phyloP scores from a whole-genome alignment of 2,888 invertebrate species.

The Resseliella maxima region DNA sequence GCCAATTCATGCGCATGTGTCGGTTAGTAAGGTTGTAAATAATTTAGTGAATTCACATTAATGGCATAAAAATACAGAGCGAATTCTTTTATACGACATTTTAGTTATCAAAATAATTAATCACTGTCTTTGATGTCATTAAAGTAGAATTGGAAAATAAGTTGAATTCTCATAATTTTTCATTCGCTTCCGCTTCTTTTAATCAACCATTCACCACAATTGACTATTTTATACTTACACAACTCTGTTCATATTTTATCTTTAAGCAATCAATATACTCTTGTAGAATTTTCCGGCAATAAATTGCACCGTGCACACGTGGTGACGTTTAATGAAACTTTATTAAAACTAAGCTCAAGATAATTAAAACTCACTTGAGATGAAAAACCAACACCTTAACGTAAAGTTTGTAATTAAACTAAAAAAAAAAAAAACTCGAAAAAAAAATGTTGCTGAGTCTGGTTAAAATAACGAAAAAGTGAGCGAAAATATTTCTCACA shows the following conservation, averaged over 20 bases:
- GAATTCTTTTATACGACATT: not conserved
- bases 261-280: conserved; percentile 16
- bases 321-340: conserved; percentile 20
- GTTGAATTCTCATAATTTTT: not conserved
- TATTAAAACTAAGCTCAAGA: conserved; percentile 29
- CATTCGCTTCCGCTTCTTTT: not conserved
- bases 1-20: not conserved
- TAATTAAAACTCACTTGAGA: not conserved
- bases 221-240: too few species aligned
- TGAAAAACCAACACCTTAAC: conserved; percentile 15
- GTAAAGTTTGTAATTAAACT: not conserved
- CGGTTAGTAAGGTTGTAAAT: not conserved
- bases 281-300: conserved; percentile 5
- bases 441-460: too few species aligned
- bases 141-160: not conserved
- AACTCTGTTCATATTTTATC: not conserved
- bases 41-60: not conserved
- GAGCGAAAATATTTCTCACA: not conserved
- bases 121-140: conserved; percentile 14
- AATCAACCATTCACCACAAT: not conserved
- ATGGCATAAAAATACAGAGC: not conserved
- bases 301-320: not conserved
- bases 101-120: conserved; percentile 6
- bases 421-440: not conserved
- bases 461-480: not conserved